phyloP scores from a whole-genome alignment of 2,888 invertebrate species.

The Diabrotica balteata region DNA sequence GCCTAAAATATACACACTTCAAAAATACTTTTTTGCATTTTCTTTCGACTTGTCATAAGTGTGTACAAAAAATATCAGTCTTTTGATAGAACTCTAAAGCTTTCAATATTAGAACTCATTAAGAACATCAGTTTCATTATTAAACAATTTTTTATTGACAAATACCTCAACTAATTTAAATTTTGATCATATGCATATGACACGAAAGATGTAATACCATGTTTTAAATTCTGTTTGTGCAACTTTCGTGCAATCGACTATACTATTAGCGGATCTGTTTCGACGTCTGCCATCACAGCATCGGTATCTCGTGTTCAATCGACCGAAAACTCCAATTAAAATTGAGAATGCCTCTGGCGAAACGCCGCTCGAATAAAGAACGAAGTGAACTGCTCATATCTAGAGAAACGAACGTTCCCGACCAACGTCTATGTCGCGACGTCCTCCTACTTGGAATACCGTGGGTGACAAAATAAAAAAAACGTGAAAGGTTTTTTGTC shows the following conservation, averaged over 20 bases:
- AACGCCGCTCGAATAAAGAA: slow-evolving; percentile 44
- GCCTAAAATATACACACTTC: too few relatives aligned
- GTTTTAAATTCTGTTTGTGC: too few relatives aligned
- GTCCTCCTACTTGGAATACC: slow-evolving; percentile 8
- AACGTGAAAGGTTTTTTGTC: neutral
- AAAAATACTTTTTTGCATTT: too few relatives aligned
- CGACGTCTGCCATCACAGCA: slow-evolving; percentile 47
- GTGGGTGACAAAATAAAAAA: slow-evolving; percentile 11
- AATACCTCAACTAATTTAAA: too few relatives aligned
- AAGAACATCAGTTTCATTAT: too few relatives aligned
- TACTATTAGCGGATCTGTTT: slow-evolving; percentile 44
- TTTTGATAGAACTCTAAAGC: too few relatives aligned
- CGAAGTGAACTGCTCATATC: slow-evolving; percentile 47
- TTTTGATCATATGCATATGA: too few relatives aligned
- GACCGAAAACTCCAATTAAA: slow-evolving; percentile 56
- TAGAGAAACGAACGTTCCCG: slow-evolving; percentile 27
- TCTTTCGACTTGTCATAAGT: too few relatives aligned
- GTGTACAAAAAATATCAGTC: too few relatives aligned
- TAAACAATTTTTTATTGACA: too few relatives aligned
- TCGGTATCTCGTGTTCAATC: slow-evolving; percentile 50
- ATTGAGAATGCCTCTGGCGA: slow-evolving; percentile 47
- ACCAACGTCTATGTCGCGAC: slow-evolving; percentile 12
- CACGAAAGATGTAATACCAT: too few relatives aligned
- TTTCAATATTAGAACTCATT: too few relatives aligned
- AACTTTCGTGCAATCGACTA: neutral